Evolutionary conservation across 2,113 vertebrate species (phyloP), one percentile per base, ranked within the genome.

Genomic region (Nesogale talazaci): DNA sequence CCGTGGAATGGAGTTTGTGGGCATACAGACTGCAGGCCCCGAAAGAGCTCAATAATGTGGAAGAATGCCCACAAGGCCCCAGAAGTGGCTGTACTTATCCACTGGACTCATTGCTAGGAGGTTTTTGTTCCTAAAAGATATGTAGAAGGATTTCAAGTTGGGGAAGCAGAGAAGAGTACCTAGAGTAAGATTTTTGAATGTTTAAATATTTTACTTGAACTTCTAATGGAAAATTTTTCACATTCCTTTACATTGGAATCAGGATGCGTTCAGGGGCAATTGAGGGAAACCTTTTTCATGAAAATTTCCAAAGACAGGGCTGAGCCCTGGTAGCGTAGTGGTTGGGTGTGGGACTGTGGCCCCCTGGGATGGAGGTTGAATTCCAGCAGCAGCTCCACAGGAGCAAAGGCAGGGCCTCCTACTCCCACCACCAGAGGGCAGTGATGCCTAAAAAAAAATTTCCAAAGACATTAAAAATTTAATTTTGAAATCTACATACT

Each of bases 11-110:
- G 67, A 92, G 84, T 56, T 69, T 92, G 83, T 92, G n/a, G 70
- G 59, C 23, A 89, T 92, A 80, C 92, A 70, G 27, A 14, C 89
- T 91, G 74, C 77, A 91, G 23, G 40, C 86, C 92, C 72, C 31
- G 86, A 85, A 93, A 95, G 61, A 93, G 57, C 93, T 96, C 91
- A 96, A 93, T 97, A 69, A 92, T 96, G 87, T 87, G 90, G 96
- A 92, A 83, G 89, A 89, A 94, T 97, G 93, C 97, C 96, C 90
- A 72, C 97, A 97, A 97, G 91, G 34, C 70, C 85, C 75, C 80
- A 92, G 27, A 42, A 40, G 97, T 98, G 97, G 97, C 97, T 94
- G 97, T 96, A 70, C 97, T 94, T 95, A 97, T 97, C 96, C 83
- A 42, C 92, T 98, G 92, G 74, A 95, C 93, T 97, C 93, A 95